phyloP scores from a whole-genome alignment of 2,888 invertebrate genomes.

The Nomada lathburiana region DNA sequence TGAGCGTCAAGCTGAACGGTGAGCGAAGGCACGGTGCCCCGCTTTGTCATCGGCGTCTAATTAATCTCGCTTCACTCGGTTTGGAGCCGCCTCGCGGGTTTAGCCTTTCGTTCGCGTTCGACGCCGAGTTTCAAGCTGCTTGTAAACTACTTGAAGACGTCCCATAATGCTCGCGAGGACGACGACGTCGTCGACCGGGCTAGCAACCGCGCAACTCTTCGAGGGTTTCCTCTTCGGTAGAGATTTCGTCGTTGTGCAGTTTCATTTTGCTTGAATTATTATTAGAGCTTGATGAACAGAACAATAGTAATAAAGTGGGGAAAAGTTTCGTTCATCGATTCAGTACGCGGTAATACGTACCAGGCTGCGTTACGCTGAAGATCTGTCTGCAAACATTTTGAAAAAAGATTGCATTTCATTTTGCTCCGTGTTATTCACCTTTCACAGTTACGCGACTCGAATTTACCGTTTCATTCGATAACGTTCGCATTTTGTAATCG shows the following conservation, averaged over 20 bases:
- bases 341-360: too few relatives aligned
- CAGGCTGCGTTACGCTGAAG: too few relatives aligned
- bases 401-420: too few relatives aligned
- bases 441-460: too few relatives aligned
- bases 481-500: background rate
- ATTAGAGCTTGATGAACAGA: background rate
- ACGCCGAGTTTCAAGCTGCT: constrained; percentile 69
- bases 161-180: constrained; percentile 61
- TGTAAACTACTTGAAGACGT: constrained; percentile 73
- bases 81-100: constrained; percentile 19
- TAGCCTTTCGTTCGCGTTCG: constrained; percentile 46
- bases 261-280: background rate
- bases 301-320: background rate
- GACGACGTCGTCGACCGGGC: constrained; percentile 6
- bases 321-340: background rate
- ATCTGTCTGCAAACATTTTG: too few relatives aligned
- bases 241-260: constrained; percentile 8
- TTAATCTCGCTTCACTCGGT: constrained; percentile 69
- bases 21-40: constrained; percentile 44
- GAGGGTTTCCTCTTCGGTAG: background rate
- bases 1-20: constrained; percentile 52
- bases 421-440: too few relatives aligned
- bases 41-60: constrained; percentile 73
- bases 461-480: background rate
- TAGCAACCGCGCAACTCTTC: constrained; percentile 25